Evolutionary conservation across 2,888 invertebrate genomes (phyloP).

Genomic region (Hylaea fasciaria): DNA sequence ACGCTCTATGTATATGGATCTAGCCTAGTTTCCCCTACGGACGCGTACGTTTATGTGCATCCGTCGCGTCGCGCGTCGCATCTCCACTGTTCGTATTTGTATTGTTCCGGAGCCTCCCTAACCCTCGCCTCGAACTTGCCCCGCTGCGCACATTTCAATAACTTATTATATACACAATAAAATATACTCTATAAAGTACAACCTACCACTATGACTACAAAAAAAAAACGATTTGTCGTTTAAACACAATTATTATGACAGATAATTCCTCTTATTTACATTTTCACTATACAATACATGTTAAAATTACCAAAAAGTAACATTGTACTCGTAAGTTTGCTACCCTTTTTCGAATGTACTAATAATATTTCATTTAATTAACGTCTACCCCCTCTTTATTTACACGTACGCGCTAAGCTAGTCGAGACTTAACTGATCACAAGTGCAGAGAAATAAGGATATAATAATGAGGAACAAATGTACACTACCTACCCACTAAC

Average conservation of each 20-base stretch:
- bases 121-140: slow-evolving; percentile 42
- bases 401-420: slow-evolving; percentile 75
- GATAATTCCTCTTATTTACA: slow-evolving; percentile 84
- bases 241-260: slow-evolving; percentile 83
- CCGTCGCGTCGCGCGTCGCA: not conserved
- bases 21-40: not conserved
- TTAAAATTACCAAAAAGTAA: slow-evolving; percentile 81
- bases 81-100: slow-evolving; percentile 9
- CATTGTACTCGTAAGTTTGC: slow-evolving; percentile 81
- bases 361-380: slow-evolving; percentile 49
- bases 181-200: slow-evolving; percentile 76
- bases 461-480: slow-evolving; percentile 81
- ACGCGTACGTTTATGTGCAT: slow-evolving; percentile 6
- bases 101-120: slow-evolving; percentile 29
- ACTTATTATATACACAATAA: slow-evolving; percentile 73
- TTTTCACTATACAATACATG: slow-evolving; percentile 79
- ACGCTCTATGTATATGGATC: not conserved
- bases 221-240: slow-evolving; percentile 83
- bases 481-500: slow-evolving; percentile 77
- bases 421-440: slow-evolving; percentile 82
- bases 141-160: slow-evolving; percentile 56
- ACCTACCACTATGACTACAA: slow-evolving; percentile 81
- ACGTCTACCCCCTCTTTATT: slow-evolving; percentile 56
- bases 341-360: slow-evolving; percentile 78
- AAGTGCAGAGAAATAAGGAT: slow-evolving; percentile 72